These are phyloP conservation scores for Colistium nudipinnis DNA, from an alignment of 2,113 vertebrate genomes.

Conservation along the genomic window DNA sequence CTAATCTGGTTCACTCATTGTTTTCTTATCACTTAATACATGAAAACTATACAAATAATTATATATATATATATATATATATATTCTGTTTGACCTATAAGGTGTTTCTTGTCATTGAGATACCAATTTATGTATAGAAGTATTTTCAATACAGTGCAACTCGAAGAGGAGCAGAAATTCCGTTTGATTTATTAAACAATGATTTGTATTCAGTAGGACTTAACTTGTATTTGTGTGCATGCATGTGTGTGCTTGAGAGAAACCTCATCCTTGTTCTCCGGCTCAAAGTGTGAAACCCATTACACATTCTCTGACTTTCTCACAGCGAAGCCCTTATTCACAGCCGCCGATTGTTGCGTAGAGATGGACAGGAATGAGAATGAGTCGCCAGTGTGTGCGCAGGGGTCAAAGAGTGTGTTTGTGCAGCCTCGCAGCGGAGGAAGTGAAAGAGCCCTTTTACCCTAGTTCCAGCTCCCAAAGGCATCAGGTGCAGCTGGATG, in stretches of 20 bases:
- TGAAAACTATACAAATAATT: slow-evolving; percentile 36
- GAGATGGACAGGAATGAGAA: slow-evolving; percentile 68
- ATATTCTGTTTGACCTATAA: slow-evolving; percentile 61
- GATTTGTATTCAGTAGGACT: slow-evolving; percentile 75
- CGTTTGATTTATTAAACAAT: slow-evolving; percentile 82
- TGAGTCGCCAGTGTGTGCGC: slow-evolving; percentile 57
- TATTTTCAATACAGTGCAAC: slow-evolving; percentile 74
- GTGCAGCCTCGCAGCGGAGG: slow-evolving; percentile 50
- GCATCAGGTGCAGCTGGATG: slow-evolving; percentile 67
- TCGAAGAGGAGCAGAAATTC: slow-evolving; percentile 64
- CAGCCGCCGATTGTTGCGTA: slow-evolving; percentile 33
- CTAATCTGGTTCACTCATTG: slow-evolving; percentile 62
- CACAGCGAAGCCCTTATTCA: slow-evolving; percentile 58
- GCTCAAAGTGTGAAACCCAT: slow-evolving; percentile 3
- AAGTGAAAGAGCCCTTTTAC: slow-evolving; percentile 70
- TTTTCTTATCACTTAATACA: slow-evolving; percentile 56
- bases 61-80: slow-evolving; percentile 42
- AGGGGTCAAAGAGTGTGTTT: slow-evolving; percentile 72
- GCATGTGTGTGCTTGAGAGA: slow-evolving; percentile 19
- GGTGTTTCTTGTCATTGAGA: slow-evolving; percentile 69
- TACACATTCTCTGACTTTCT: slow-evolving; percentile 11
- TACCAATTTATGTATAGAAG: slow-evolving; percentile 79
- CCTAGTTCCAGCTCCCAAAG: slow-evolving; percentile 8
- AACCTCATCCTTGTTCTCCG: slow-evolving; percentile 26
- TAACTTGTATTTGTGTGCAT: not conserved